Conservation (phyloP, 2,797 vertebrate species). For the Thalassophryne amazonica region DNA sequence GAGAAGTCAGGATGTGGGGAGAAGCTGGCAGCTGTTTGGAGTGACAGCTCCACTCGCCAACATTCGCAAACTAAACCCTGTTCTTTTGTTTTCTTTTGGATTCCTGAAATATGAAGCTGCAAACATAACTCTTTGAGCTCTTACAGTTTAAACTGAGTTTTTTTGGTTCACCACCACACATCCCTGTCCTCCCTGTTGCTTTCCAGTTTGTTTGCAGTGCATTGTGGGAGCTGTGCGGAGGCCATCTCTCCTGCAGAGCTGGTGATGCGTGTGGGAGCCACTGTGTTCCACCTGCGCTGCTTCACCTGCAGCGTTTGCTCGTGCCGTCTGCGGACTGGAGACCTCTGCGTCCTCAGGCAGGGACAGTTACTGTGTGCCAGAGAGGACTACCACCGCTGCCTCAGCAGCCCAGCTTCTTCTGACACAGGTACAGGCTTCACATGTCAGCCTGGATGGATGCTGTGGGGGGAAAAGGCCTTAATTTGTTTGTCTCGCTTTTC, state of each 20-base stretch:
- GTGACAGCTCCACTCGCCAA: conserved; percentile 74
- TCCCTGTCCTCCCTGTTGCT: not conserved
- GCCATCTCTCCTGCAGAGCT: conserved; percentile 87
- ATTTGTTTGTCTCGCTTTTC: not conserved
- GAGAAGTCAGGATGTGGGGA: conserved; percentile 70
- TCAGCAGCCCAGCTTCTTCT: conserved; percentile 85
- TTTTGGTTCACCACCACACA: not conserved
- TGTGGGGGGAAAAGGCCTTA: too few species aligned
- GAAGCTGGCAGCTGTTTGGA: conserved; percentile 59
- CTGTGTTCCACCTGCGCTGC: conserved; percentile 93
- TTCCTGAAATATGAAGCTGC: conserved; percentile 17
- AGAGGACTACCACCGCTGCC: conserved; percentile 86
- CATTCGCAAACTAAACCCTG: conserved; percentile 62
- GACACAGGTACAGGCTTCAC: conserved; percentile 83
- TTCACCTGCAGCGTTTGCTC: conserved; percentile 94
- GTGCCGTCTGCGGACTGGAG: conserved; percentile 90
- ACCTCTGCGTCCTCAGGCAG: conserved; percentile 91
- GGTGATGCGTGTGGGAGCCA: conserved; percentile 89
- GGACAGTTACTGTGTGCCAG: conserved; percentile 91
- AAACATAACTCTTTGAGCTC: conserved; percentile 38
- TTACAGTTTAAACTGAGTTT: conserved; percentile 14
- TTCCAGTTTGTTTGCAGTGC: conserved; percentile 88
- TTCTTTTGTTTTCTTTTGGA: conserved; percentile 17
- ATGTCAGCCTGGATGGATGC: not conserved
- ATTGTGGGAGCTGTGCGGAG: conserved; percentile 86